These are phyloP conservation scores for Cancer borealis DNA, from an alignment of 2,888 invertebrate genomes.

Conservation along the genomic window DNA sequence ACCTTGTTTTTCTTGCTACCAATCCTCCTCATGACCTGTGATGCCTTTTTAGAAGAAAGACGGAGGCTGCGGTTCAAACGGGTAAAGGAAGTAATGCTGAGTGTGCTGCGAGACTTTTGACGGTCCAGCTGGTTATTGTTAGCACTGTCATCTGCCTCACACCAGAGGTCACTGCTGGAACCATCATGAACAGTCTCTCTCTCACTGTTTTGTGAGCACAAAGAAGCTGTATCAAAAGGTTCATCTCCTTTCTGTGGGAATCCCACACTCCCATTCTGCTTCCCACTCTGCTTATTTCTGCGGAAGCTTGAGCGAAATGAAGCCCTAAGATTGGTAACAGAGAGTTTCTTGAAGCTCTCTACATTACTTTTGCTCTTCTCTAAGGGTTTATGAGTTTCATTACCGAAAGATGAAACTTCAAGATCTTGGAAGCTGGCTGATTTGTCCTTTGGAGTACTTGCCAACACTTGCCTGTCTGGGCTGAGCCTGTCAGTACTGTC, in stretches of 20 bases:
- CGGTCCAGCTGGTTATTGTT: constrained; percentile 42
- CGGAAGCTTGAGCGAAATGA: constrained; percentile 46
- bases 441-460: constrained; percentile 59
- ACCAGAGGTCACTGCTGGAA: neutral
- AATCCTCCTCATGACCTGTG: constrained; percentile 50
- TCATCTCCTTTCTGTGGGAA: neutral
- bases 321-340: neutral
- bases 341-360: neutral
- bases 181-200: neutral
- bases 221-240: constrained; percentile 23
- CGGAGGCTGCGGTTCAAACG: constrained; percentile 54
- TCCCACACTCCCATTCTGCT: constrained; percentile 13
- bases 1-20: constrained; percentile 26
- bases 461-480: neutral
- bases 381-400: neutral
- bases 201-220: constrained; percentile 38
- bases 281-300: neutral
- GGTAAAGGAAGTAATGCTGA: constrained; percentile 61
- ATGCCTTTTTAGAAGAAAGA: constrained; percentile 52
- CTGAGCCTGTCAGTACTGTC: neutral
- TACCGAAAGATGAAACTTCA: constrained; percentile 38
- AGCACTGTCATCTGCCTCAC: neutral
- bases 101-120: constrained; percentile 58
- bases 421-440: constrained; percentile 62
- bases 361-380: constrained; percentile 41